phyloP scores from a whole-genome alignment of 1,140 invertebrate species.

The Nephila pilipes region DNA sequence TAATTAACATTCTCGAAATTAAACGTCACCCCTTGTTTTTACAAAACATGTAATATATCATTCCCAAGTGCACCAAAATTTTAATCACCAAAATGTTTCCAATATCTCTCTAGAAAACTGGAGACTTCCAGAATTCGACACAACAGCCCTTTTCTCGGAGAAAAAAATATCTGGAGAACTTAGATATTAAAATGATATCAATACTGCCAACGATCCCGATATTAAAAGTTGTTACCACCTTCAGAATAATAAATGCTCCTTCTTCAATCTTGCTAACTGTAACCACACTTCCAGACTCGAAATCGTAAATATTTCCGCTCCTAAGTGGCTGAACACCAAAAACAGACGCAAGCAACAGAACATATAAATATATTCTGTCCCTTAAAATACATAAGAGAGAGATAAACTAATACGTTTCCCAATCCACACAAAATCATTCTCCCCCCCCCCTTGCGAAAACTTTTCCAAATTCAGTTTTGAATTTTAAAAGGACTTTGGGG shows the following conservation, averaged over 20 bases:
- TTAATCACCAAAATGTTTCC: not conserved
- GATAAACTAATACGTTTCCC: slow-evolving; percentile 11
- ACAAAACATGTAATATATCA: not conserved
- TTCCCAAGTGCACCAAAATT: not conserved
- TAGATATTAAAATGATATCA: slow-evolving; percentile 23
- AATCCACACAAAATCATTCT: slow-evolving; percentile 5
- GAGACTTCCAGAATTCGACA: not conserved
- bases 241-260: not conserved
- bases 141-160: not conserved
- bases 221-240: slow-evolving; percentile 37
- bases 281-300: not conserved
- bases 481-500: slow-evolving; percentile 34
- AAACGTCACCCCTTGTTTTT: not conserved
- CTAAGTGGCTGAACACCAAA: slow-evolving; percentile 7
- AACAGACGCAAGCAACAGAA: not conserved
- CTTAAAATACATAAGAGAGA: not conserved
- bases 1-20: not conserved
- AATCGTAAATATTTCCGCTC: slow-evolving; percentile 31
- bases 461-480: slow-evolving; percentile 59
- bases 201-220: not conserved
- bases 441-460: not conserved
- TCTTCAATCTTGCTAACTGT: not conserved
- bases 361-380: slow-evolving; percentile 5
- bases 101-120: not conserved
- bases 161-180: not conserved